Evolutionary conservation across 2,888 invertebrate genomes (phyloP), one percentile per base, ranked within the genome.

Genomic region (Galerucella calmariensis): DNA sequence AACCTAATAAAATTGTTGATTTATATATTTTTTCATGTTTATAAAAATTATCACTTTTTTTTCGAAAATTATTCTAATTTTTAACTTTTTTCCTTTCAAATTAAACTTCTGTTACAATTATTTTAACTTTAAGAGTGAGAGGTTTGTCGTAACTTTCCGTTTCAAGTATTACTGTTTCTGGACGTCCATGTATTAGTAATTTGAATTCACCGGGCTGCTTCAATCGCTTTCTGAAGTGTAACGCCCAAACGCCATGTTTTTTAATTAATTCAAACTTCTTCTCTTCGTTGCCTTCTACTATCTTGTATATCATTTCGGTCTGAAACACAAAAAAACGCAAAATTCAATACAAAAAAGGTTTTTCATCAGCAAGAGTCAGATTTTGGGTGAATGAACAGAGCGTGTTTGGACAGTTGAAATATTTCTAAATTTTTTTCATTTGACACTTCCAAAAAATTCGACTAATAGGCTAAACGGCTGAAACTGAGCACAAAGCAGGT

Each of bases 191-290:
- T n/a, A 92, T 90, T 65, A 90, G 87, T 73, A 92, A 81, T 62
- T 90, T 88, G 84, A 91, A 92, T 10, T 88, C 86, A 1, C 88
- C 90, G 1, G 90, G 88, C 58, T 87, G 85, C 81, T 90, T 89
- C 56, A 92, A 85, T 75, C 91, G 88, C 77, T 88, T 87, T 69
- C 88, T 88, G 86, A 92, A 92, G 81, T 92, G 91, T 24, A 92
- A 84, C 1, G 90, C 90, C 90, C 90, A 91, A 3, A 91, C 87
- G 5, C 90, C 91, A 81, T 89, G 88, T 77, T 89, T 90, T 77
- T 89, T 88, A 10, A 89, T 86, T 82, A 92, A 85, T 78, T 92
- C 90, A 82, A 92, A 91, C 75, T 89, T 88, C 63, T 89, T 89
- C 41, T 87, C 84, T 79, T 91, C 90, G 84, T 92, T 91, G 35